Evolutionary conservation across 2,888 invertebrate species (phyloP), one percentile per base, ranked within the genome.

Genomic region (Eupithecia vulgata): DNA sequence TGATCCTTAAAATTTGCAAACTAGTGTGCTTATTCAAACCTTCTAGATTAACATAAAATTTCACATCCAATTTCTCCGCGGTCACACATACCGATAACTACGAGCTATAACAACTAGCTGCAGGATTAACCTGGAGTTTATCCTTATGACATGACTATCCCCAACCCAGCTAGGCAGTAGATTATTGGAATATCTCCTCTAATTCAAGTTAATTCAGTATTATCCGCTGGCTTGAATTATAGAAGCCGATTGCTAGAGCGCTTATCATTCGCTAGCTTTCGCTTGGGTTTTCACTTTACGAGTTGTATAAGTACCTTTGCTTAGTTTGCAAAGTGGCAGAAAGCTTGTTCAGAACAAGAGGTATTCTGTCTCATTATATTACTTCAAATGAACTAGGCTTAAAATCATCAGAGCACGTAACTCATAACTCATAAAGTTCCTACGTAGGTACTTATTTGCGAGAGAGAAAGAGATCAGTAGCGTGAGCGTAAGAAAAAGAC

Each of bases 61-160:
- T 13, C 5, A 25, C 17, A 8, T 34, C 34, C 61, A 17, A 61
- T 34, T 34, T 2, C 15, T 15, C 61, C 34, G 34, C 30, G 34
- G 30, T 30, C 6, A 34, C 8, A 34, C 17, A 8, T 17, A 34
- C 61, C 8, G 34, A 61, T 61, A 61, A 34, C 61, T n/a, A n/a
- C n/a, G n/a, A n/a, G n/a, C n/a, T 17, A 61, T 30, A 61, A 34
- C 37, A 71, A 66, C 57, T 66, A 34, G 42, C 66, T 57, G 30
- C 40, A 17, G 59, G 70, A 57, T 71, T 66, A 71, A 71, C 70
- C 70, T 71, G 66, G 37, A 34, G 42, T 71, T 66, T 71, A 71
- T 66, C 70, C 66, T 59, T 57, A 66, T 70, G 52, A 65, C 65
- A 34, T 61, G 57, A 57, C 21, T 61, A 34, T 61, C 61, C 61